Evolutionary conservation across 2,888 invertebrate species (phyloP).

Genomic region (Ormyrus pomaceus): DNA sequence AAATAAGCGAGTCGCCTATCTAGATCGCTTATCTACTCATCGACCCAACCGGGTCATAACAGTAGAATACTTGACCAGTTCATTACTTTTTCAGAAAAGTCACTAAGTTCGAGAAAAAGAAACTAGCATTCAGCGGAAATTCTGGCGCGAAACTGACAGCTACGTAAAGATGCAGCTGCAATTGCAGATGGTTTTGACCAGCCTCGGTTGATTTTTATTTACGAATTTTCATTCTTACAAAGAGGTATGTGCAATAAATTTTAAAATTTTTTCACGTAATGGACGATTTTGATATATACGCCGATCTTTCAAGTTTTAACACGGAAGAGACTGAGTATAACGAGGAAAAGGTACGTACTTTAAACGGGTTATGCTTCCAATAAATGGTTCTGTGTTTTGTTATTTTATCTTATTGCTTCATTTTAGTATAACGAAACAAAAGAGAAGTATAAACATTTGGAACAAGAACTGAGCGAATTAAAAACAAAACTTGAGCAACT

Average conservation of each 20-base stretch:
- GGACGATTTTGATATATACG: conserved; percentile 74
- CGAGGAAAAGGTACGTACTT: background rate
- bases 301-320: conserved; percentile 69
- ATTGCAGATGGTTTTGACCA: background rate
- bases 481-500: conserved; percentile 60
- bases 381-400: background rate
- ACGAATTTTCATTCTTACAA: background rate
- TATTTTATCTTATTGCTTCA: background rate
- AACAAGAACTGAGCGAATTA: conserved; percentile 58
- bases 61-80: no score
- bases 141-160: conserved; percentile 36
- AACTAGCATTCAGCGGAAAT: no score
- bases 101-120: no score
- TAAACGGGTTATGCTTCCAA: background rate
- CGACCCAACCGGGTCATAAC: no score
- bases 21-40: no score
- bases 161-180: no score
- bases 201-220: conserved; percentile 10
- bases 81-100: no score
- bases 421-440: background rate
- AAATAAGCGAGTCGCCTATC: no score
- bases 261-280: conserved; percentile 49
- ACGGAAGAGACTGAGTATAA: conserved; percentile 53
- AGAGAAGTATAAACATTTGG: conserved; percentile 11
- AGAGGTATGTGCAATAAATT: conserved; percentile 23